These are phyloP conservation scores for Okapia johnstoni DNA, from an alignment of 2,113 vertebrate genomes.

Conservation along the genomic window DNA sequence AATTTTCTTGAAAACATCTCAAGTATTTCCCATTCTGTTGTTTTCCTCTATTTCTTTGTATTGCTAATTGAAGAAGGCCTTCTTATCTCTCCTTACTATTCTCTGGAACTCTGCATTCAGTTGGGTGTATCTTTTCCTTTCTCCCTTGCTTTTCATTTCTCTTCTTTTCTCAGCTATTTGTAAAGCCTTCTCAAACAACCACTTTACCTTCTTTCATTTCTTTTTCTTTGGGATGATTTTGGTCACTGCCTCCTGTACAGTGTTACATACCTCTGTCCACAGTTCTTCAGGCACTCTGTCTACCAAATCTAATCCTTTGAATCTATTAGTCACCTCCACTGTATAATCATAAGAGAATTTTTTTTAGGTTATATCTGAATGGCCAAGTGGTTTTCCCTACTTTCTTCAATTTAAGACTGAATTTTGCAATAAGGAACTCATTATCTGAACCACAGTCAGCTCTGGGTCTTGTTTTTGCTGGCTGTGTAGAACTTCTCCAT, in stretches of 20 bases:
- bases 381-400: neutral
- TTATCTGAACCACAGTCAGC: neutral
- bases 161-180: neutral
- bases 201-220: neutral
- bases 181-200: neutral
- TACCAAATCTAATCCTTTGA: neutral
- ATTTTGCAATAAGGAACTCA: neutral
- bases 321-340: neutral
- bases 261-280: neutral
- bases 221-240: neutral
- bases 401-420: neutral
- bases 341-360: neutral
- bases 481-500: neutral
- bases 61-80: neutral
- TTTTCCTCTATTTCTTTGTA: neutral
- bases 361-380: neutral
- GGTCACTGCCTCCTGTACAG: neutral
- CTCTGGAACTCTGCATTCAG: neutral
- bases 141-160: neutral
- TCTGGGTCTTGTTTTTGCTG: neutral
- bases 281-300: neutral
- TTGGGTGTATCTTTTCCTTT: neutral
- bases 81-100: neutral
- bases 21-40: neutral
- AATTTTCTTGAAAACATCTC: neutral